phyloP scores from a whole-genome alignment of 2,113 vertebrate genomes.

The Phrynosoma platyrhinos region DNA sequence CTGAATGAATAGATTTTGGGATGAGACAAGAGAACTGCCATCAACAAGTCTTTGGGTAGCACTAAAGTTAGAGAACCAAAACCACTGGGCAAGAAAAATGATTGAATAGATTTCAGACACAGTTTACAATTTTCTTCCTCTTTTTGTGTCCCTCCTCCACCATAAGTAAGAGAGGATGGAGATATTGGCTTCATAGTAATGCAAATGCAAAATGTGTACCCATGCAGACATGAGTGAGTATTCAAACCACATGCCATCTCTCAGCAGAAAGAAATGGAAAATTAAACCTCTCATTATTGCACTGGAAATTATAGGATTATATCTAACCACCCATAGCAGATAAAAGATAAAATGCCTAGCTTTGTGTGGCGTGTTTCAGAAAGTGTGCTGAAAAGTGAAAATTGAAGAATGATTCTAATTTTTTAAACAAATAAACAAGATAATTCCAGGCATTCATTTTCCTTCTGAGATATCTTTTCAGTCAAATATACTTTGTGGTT shows the following conservation, averaged over 20 bases:
- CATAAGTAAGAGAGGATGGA: conserved; percentile 51
- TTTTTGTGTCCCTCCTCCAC: conserved; percentile 33
- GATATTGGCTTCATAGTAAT: conserved; percentile 66
- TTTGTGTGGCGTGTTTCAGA: conserved; percentile 58
- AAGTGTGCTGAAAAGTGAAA: conserved; percentile 40
- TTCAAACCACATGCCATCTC: conserved; percentile 63
- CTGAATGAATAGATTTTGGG: neutral
- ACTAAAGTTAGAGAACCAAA: neutral
- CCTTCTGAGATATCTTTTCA: conserved; percentile 5
- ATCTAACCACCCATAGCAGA: conserved; percentile 56
- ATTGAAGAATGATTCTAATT: conserved; percentile 35
- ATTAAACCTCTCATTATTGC: conserved; percentile 75
- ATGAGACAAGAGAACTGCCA: neutral
- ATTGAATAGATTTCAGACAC: conserved; percentile 54
- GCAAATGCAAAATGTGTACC: conserved; percentile 64
- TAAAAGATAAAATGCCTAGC: conserved; percentile 44
- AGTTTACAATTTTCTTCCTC: conserved; percentile 37
- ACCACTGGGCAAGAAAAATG: conserved; percentile 22
- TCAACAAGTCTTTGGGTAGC: neutral
- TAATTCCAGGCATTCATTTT: conserved; percentile 22
- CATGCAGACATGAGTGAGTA: conserved; percentile 64
- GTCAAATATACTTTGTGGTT: neutral
- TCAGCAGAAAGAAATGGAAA: conserved; percentile 72
- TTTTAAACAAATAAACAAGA: neutral
- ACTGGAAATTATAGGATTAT: conserved; percentile 75